These are phyloP conservation scores for Drosophila quadrilineata DNA, from an alignment of 1,140 invertebrate genomes.

Conservation along the genomic window DNA sequence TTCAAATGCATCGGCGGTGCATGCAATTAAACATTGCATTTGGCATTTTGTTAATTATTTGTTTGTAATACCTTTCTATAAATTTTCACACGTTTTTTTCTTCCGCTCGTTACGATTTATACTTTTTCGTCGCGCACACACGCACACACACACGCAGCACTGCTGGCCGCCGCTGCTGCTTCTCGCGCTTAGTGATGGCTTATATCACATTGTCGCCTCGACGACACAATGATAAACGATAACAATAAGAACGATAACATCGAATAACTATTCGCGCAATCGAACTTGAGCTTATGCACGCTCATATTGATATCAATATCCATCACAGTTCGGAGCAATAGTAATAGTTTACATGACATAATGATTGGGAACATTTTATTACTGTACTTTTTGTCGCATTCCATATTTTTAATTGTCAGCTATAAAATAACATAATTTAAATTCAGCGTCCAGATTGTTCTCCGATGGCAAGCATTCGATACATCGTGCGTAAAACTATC, in stretches of 20 bases:
- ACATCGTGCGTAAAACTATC: no score
- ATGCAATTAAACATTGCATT: background rate
- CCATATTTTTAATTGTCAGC: no score
- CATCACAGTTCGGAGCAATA: no score
- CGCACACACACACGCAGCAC: slow-evolving; percentile 63
- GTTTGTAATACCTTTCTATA: slow-evolving; percentile 61
- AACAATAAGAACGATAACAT: background rate
- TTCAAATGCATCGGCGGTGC: slow-evolving; percentile 40
- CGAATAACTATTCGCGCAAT: no score
- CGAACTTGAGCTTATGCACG: no score
- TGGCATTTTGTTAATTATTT: slow-evolving; percentile 24
- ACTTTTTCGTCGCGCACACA: slow-evolving; percentile 72
- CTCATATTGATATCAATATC: no score
- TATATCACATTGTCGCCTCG: background rate
- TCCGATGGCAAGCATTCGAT: no score
- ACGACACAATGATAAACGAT: background rate
- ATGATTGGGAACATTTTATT: no score
- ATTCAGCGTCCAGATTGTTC: no score
- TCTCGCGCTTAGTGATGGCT: slow-evolving; percentile 40
- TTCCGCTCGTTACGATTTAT: slow-evolving; percentile 74
- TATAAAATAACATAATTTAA: no score
- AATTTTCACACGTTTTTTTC: slow-evolving; percentile 76
- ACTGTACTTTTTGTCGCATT: no score
- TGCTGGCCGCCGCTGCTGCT: slow-evolving; percentile 40
- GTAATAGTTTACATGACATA: no score